Base-by-base conservation (phyloP, 2,113 vertebrate genomes). In the Brachionichthys hirsutus region DNA sequence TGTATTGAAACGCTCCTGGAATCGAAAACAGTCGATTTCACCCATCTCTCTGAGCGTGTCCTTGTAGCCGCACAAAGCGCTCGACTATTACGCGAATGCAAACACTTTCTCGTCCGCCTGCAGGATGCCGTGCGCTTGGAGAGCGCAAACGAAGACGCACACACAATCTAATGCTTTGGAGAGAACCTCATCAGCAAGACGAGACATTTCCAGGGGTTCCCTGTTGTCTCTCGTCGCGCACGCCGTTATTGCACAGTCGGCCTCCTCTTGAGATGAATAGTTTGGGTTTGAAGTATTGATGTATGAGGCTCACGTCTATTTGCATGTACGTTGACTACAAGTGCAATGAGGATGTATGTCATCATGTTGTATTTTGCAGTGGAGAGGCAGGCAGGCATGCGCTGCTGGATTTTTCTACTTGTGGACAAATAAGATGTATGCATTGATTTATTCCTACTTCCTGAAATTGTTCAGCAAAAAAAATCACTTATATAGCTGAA, bases 181-280 rank as follows among this genome's bases (percentile, higher is more conserved):
- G 60, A 77, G 69, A 85, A 79, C 58, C 72, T 64, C 77, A 85
- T 83, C 80, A 76, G 70, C 59, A 83, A 83, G 83, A 54, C 71
- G 80, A 89, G 73, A 83, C 76, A 56, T 82, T 87, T 80, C 82
- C 77, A 70, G 68, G 68, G 41, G 78, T 69, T 73, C 52, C 82
- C 70, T 72, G 50, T 60, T 56, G 73, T 52, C 43, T 79, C 58
- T 58, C 75, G 82, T 67, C 67, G 68, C 77, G 75, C 77, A 67
- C 75, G 59, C 48, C 4, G 43, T 55, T 64, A 74, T 78, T n/a
- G n/a, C n/a, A n/a, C n/a, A 80, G 47, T 67, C 62, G 9, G 68
- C 46, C 62, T 36, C 44, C 76, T 84, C 80, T 83, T 46, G 40
- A 85, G 80, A 74, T 75, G 75, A 83, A 80, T 56, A 47, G 51